Evolutionary conservation across 2,113 vertebrate genomes (phyloP).

Genomic region (Ceratotherium simum): DNA sequence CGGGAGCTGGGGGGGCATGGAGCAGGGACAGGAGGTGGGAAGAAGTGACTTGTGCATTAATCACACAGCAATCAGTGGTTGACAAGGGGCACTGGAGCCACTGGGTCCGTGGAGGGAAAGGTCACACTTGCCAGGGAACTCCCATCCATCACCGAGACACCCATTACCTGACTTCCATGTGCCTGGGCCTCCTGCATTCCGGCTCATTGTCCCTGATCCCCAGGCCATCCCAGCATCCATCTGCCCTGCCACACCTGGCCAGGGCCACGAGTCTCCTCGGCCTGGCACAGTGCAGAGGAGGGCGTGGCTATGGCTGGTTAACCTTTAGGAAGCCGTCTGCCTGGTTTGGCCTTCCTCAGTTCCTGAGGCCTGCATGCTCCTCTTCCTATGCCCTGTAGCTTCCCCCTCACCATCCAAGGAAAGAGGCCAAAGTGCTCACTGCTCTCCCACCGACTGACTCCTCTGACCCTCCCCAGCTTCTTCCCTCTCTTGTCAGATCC

Average conservation of each 20-base stretch:
- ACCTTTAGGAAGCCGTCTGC: neutral
- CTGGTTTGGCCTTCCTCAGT: neutral
- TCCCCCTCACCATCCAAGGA: neutral
- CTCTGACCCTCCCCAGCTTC: neutral
- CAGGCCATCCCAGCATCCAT: neutral
- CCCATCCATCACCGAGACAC: conserved; percentile 19
- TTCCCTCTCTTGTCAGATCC: neutral
- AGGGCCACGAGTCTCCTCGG: neutral
- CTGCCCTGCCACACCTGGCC: neutral
- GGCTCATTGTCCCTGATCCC: neutral
- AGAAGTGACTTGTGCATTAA: conserved; percentile 32
- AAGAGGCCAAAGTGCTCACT: neutral
- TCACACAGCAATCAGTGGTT: conserved; percentile 55
- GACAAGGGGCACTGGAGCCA: conserved; percentile 24
- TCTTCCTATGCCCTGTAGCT: neutral
- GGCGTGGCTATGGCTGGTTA: neutral
- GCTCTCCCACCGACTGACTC: neutral
- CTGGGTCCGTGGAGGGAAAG: neutral
- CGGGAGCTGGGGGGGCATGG: neutral
- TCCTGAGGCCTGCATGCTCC: neutral
- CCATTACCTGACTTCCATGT: neutral
- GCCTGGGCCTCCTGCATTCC: neutral
- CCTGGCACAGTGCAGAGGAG: neutral
- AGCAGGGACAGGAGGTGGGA: neutral
- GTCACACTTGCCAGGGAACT: neutral